phyloP scores from a whole-genome alignment of 1,140 invertebrate genomes.

The Calliopsis andreniformis region DNA sequence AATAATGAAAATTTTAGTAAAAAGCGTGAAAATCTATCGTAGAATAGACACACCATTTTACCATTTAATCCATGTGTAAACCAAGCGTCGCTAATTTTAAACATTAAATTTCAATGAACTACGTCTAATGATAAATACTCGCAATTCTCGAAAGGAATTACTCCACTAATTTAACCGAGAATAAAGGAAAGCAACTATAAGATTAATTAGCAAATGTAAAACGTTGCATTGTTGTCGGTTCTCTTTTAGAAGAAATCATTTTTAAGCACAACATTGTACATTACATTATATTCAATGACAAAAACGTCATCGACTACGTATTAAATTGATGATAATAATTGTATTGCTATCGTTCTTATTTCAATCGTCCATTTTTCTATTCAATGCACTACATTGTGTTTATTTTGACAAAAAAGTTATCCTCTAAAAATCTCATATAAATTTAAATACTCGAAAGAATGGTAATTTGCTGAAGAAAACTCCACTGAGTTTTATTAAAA shows the following conservation, averaged over 20 bases:
- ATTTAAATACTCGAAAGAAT: too few relatives aligned
- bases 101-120: background rate
- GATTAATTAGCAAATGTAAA: background rate
- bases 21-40: background rate
- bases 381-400: too few relatives aligned
- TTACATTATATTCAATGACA: conserved; percentile 10
- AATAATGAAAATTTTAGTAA: conserved; percentile 9
- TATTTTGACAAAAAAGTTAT: too few relatives aligned
- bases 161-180: background rate
- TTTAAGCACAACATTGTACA: conserved; percentile 13
- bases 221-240: background rate
- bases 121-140: background rate
- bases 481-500: too few relatives aligned
- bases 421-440: too few relatives aligned
- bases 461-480: too few relatives aligned
- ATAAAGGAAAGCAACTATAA: background rate
- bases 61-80: background rate
- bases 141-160: background rate
- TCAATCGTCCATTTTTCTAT: too few relatives aligned
- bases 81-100: background rate
- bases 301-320: conserved; percentile 6
- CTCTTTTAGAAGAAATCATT: conserved; percentile 8
- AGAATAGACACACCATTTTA: background rate
- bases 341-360: too few relatives aligned
- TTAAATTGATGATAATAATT: conserved; percentile 16